Evolutionary conservation across 2,888 invertebrate species (phyloP).

Genomic region (Ormyrus nitidulus): DNA sequence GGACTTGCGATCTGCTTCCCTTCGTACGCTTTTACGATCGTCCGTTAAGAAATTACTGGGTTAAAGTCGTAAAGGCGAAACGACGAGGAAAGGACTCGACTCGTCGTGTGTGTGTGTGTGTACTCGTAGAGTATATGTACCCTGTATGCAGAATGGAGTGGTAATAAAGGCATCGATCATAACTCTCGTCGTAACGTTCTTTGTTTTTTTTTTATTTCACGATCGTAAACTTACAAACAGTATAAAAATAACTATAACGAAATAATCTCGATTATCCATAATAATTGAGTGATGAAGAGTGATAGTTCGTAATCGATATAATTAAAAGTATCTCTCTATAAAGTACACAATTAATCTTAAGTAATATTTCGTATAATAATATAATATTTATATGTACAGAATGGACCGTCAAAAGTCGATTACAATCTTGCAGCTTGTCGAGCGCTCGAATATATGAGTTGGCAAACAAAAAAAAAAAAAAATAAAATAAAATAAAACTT

Average conservation of each 20-base stretch:
- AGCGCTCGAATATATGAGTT: neutral
- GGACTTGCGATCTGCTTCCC: too few relatives aligned
- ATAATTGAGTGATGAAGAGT: constrained; percentile 57
- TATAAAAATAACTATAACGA: constrained; percentile 67
- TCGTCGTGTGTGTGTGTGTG: neutral
- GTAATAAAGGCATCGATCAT: constrained; percentile 48
- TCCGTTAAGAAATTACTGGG: constrained; percentile 37
- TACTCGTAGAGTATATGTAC: too few relatives aligned
- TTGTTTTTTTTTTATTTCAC: constrained; percentile 60
- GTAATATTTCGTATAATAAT: constrained; percentile 50
- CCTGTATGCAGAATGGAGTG: neutral
- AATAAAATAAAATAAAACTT: constrained; percentile 19
- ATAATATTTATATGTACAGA: constrained; percentile 61
- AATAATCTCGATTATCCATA: constrained; percentile 61
- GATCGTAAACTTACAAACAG: constrained; percentile 65
- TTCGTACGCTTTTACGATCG: constrained; percentile 18
- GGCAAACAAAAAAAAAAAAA: constrained; percentile 27
- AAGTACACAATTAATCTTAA: constrained; percentile 50
- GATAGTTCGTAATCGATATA: constrained; percentile 54
- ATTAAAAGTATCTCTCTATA: constrained; percentile 46
- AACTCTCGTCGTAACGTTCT: constrained; percentile 57
- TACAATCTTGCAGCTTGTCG: constrained; percentile 15
- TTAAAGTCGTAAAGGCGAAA: constrained; percentile 26
- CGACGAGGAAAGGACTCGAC: neutral
- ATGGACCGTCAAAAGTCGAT: constrained; percentile 54